These are phyloP conservation scores for Latrodectus geometricus DNA, from an alignment of 1,140 invertebrate species.

Conservation along the genomic window DNA sequence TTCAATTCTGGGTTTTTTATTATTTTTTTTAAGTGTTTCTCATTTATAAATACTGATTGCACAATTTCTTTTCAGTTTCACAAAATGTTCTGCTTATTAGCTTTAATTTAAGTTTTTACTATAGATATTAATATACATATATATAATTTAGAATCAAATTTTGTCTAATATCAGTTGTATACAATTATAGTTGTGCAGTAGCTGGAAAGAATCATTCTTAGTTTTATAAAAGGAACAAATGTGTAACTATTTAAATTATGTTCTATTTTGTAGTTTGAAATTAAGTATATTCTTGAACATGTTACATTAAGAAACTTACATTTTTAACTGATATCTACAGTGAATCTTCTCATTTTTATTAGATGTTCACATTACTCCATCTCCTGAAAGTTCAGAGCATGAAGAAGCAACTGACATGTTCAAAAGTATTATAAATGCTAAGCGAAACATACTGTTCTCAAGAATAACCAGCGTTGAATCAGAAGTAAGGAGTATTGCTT, in stretches of 20 bases:
- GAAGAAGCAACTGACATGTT: slow-evolving; percentile 63
- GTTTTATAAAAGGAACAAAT: not conserved
- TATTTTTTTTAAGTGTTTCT: no score
- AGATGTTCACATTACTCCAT: slow-evolving; percentile 62
- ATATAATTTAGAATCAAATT: no score
- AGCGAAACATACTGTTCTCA: slow-evolving; percentile 85
- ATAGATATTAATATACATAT: no score
- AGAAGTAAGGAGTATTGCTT: slow-evolving; percentile 76
- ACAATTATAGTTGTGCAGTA: no score
- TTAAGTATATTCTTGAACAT: not conserved
- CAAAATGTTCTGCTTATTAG: no score
- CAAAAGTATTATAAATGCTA: slow-evolving; percentile 80
- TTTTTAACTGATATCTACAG: not conserved
- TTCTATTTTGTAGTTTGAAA: not conserved
- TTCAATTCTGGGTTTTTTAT: no score
- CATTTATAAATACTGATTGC: no score
- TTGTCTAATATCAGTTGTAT: no score
- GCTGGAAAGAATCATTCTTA: not conserved
- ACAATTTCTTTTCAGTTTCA: no score
- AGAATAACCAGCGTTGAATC: slow-evolving; percentile 90
- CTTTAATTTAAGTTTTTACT: no score
- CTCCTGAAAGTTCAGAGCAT: slow-evolving; percentile 64
- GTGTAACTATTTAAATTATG: no score
- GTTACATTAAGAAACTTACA: not conserved
- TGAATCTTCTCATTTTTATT: slow-evolving; percentile 6